Evolutionary conservation across 64 coral and sea anemone species (phyloP).

Genomic region (Cladopsammia gracilis): DNA sequence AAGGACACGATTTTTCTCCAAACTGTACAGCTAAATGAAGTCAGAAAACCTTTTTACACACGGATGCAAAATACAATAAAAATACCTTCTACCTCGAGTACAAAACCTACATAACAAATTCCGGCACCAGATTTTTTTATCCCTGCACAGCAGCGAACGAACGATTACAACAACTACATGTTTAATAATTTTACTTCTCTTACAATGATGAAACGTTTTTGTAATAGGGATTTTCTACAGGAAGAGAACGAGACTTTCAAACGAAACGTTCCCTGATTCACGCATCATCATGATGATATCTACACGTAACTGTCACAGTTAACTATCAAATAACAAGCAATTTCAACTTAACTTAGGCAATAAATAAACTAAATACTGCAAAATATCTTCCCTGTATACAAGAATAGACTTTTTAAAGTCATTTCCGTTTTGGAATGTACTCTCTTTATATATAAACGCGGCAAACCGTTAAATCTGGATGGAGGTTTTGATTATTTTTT

Average conservation of each 20-base stretch:
- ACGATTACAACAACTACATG: too few species aligned
- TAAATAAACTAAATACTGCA: slow-evolving; percentile 44
- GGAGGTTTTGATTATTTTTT: too few species aligned
- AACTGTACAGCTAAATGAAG: slow-evolving; percentile 38
- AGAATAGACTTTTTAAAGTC: background rate
- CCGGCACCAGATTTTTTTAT: background rate
- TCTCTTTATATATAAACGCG: too few species aligned
- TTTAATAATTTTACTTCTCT: background rate
- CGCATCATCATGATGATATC: background rate
- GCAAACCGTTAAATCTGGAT: too few species aligned
- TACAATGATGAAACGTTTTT: background rate
- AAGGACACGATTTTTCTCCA: background rate
- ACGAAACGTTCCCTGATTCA: background rate
- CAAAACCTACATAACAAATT: slow-evolving; percentile 6
- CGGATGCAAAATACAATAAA: slow-evolving; percentile 33
- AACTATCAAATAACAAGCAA: background rate
- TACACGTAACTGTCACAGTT: background rate
- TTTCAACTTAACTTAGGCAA: slow-evolving; percentile 13
- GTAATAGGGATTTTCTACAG: background rate
- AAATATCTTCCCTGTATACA: background rate
- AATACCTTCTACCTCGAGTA: slow-evolving; percentile 14
- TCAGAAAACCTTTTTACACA: slow-evolving; percentile 8
- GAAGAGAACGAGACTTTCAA: background rate
- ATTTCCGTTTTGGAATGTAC: too few species aligned
- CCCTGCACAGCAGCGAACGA: slow-evolving; percentile 17